Evolutionary conservation across 2,113 vertebrate species (phyloP), one percentile per base, ranked within the genome.

Genomic region (Cyanoderma ruficeps): DNA sequence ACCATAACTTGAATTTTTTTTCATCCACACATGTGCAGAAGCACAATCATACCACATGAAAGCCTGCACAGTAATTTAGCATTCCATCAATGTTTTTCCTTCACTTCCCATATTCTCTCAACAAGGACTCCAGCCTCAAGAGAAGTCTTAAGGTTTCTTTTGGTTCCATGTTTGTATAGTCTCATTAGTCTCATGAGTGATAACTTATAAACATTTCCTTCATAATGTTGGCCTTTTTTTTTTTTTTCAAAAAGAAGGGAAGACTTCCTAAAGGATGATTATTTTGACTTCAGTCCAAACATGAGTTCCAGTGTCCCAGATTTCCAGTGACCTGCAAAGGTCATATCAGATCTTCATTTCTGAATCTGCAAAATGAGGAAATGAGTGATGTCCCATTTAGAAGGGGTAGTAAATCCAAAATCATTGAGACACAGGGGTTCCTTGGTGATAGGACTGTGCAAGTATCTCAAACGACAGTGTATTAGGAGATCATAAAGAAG

Each of bases 31-130:
- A 71, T 74, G 68, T 78, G 60, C 59, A 64, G 76, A 94, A 53
- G 68, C 53, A 77, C 50, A 81, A 79, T 61, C 37, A 53, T 39
- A 67, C 80, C 86, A 92, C 90, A 93, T 84, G 57, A 96, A 96
- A 92, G 76, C 9, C 56, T 88, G 57, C 37, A 72, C 39, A 84
- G 27, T 55, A 87, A 93, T 83, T 94, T 59, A 88, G 13, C 44
- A 85, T 93, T 90, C 65, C 25, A 37, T 55, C 37, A 2, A 1
- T 28, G n/a, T 42, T 81, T 95, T 83, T 42, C 64, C 42, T 65
- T 86, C 35, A 30, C n/a, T 94, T 95, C 80, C 81, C 78, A 77
- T 72, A 64, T 90, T 91, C 30, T 78, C 44, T 90, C 52, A 88
- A 87, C 13, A 49, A 78, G 33, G 56, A 49, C 53, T 87, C 25